A percentile compares a stretch with the other conserved stretches of the same genome.
These are phyloP conservation scores for Smutsia gigantea DNA, from an alignment of 2,797 vertebrate genomes.

Conservation along the genomic window DNA sequence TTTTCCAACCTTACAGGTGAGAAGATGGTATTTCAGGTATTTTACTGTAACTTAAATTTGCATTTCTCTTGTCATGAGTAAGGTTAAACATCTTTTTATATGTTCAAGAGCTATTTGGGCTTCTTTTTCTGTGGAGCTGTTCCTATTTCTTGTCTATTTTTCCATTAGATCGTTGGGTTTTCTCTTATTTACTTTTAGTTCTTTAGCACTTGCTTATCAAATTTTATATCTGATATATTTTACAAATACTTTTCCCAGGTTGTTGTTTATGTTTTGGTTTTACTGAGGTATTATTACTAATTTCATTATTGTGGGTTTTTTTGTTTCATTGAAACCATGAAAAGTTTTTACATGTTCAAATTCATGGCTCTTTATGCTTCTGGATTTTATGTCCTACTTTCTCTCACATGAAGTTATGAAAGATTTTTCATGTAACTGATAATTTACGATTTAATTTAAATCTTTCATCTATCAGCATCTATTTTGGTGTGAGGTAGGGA, in stretches of 20 bases:
- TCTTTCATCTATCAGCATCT: neutral
- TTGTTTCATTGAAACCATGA: neutral
- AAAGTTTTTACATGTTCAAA: neutral
- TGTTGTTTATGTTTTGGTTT: neutral
- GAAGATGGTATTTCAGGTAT: neutral
- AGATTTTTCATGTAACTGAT: neutral
- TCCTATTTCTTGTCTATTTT: neutral
- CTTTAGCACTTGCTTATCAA: neutral
- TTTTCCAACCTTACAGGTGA: neutral
- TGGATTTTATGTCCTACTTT: neutral
- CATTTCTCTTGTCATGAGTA: neutral
- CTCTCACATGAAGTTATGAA: neutral
- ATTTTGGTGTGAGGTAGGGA: neutral
- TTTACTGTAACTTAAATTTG: neutral
- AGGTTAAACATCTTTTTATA: neutral
- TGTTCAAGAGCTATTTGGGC: neutral
- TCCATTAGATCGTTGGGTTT: neutral
- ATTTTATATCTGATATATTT: too few relatives aligned
- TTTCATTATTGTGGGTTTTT: neutral
- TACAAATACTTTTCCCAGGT: neutral
- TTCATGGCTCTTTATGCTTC: neutral
- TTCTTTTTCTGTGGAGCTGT: neutral
- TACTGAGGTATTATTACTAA: neutral
- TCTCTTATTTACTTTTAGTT: conserved; percentile 6
- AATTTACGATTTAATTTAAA: conserved; percentile 17